phyloP scores from a whole-genome alignment of 2,113 vertebrate genomes.

The Myiozetetes cayanensis region DNA sequence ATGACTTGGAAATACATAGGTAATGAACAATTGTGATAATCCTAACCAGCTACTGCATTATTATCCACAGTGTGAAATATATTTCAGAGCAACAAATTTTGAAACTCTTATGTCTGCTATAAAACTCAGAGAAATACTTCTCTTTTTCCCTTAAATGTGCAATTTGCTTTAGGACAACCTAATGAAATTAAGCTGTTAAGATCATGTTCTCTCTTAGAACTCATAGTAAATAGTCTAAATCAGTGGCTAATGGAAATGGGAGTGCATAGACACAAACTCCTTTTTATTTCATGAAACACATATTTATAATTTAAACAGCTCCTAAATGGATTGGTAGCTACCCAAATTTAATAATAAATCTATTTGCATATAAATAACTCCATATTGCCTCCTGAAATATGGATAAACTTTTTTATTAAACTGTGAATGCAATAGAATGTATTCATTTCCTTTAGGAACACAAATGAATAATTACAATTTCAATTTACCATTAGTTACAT shows the following conservation, averaged over 20 bases:
- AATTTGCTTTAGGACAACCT: neutral
- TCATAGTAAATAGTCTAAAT: neutral
- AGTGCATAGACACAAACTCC: neutral
- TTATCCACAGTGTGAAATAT: neutral
- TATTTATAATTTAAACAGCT: constrained; percentile 37
- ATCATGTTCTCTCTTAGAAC: neutral
- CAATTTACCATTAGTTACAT: constrained; percentile 14
- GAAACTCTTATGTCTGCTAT: neutral
- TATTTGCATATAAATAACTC: constrained; percentile 56
- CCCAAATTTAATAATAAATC: constrained; percentile 41
- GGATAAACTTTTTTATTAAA: constrained; percentile 24
- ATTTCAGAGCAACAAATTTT: neutral
- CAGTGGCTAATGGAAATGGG: neutral
- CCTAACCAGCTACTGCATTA: neutral
- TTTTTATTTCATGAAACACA: neutral
- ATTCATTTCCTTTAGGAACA: constrained; percentile 39
- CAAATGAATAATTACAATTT: constrained; percentile 23
- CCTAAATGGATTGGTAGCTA: neutral
- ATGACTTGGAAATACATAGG: neutral
- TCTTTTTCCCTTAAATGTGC: neutral
- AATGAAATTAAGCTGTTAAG: neutral
- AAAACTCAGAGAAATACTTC: neutral
- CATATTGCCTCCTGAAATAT: constrained; percentile 35
- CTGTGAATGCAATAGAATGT: neutral
- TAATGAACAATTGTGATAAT: neutral